A percentile compares a stretch with the other conserved stretches of the same genome.
These are phyloP conservation scores for Phorcus lineatus DNA, from an alignment of 2,888 invertebrate genomes.

Conservation along the genomic window DNA sequence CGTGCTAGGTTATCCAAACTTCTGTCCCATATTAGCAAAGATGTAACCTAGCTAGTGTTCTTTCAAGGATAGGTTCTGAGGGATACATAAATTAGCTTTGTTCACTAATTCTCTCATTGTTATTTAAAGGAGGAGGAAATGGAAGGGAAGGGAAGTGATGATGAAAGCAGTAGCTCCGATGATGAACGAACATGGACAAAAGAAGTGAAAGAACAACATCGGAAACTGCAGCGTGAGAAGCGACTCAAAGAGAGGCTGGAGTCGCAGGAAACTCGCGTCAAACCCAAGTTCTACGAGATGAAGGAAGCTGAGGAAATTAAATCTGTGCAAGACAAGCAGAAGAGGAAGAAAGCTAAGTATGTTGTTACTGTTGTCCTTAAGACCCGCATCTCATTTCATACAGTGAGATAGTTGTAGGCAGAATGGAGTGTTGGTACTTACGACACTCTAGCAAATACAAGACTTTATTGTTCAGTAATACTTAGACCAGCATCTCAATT, in stretches of 20 bases:
- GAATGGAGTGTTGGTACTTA: no score
- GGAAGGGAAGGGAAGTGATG: constrained; percentile 52
- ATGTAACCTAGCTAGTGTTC: no score
- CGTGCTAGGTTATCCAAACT: no score
- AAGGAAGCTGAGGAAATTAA: constrained; percentile 80
- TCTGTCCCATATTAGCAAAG: no score
- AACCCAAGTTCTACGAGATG: constrained; percentile 81
- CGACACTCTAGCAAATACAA: no score
- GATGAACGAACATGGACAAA: constrained; percentile 85
- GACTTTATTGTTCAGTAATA: no score
- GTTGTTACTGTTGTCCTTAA: neutral
- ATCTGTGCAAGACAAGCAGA: constrained; percentile 46
- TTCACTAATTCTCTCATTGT: neutral
- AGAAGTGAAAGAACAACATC: constrained; percentile 80
- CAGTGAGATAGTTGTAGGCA: no score
- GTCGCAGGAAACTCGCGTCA: constrained; percentile 47
- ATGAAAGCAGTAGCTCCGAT: constrained; percentile 80
- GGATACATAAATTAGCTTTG: no score
- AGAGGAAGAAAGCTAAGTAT: constrained; percentile 49
- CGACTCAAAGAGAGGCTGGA: constrained; percentile 75
- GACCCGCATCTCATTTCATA: no score
- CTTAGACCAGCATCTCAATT: no score
- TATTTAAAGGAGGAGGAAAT: constrained; percentile 33
- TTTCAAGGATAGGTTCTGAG: no score
- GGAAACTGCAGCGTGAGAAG: constrained; percentile 76